Percentiles rank a stretch among this genome's conserved stretches.
Conservation (phyloP, 2,113 vertebrate species). For the Columba janthina region DNA sequence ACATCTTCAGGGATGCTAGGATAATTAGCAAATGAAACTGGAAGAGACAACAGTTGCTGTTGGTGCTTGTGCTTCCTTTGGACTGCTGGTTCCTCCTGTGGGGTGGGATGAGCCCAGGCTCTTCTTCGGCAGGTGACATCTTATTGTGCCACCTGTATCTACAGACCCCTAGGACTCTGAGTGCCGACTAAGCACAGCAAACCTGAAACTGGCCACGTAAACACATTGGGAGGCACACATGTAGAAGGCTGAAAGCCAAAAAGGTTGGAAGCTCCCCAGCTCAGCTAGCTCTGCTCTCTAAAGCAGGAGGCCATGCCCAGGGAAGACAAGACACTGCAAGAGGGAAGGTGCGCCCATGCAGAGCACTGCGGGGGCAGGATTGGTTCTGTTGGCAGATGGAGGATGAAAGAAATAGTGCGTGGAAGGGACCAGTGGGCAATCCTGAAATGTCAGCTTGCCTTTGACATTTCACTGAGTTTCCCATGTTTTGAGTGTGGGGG, state of each 20-base stretch:
- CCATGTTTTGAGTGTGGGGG: background rate
- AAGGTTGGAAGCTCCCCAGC: background rate
- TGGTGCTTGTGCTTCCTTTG: background rate
- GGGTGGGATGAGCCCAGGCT: background rate
- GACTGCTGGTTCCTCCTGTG: background rate
- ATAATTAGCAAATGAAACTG: background rate
- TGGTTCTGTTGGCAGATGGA: background rate
- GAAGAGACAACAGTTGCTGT: background rate
- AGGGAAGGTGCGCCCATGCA: fast-evolving
- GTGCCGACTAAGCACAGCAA: background rate
- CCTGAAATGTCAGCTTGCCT: background rate
- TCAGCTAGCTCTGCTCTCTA: background rate
- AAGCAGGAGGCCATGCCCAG: fast-evolving
- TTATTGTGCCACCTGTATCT: background rate
- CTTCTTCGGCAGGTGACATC: background rate
- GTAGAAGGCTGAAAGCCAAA: background rate
- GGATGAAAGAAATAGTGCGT: background rate
- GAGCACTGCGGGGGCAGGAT: background rate
- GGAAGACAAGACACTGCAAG: background rate
- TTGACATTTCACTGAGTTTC: background rate
- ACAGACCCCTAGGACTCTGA: background rate
- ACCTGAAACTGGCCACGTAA: background rate
- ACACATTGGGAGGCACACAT: background rate
- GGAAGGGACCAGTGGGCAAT: background rate
- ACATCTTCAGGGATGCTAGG: background rate